Evolutionary conservation across 2,888 invertebrate genomes (phyloP), one percentile per base, ranked within the genome.

Genomic region (Prosapia bicincta): DNA sequence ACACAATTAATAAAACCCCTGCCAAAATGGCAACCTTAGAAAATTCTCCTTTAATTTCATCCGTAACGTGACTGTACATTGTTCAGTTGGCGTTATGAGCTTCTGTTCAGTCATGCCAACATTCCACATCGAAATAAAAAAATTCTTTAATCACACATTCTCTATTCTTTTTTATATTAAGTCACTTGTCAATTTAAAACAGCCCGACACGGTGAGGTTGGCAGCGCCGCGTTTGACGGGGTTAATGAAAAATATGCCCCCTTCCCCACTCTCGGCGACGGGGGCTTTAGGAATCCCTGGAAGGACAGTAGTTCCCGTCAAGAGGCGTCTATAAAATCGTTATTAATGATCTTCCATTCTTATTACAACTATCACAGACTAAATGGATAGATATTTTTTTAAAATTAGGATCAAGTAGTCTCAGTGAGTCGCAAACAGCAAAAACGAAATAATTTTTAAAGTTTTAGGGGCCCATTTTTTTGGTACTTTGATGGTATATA

Each of bases 181-280:
- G 38, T 38, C 38, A 38, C 13, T 38, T 38, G 38, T 38, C 38
- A 38, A 38, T 38, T 38, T 38, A 38, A 38, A 38, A 38, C 38
- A 13, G 38, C 38, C 38, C 38, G 38, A 6, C 28, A 28, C 28
- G 13, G 38, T 38, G 13, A 38, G 38, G 38, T 38, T 38, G 38
- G 38, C 38, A 38, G 38, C 38, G 38, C 38, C 10, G 38, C 13
- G 15, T 9, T 38, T 38, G 38, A 38, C 38, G 38, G 38, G 38
- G 38, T 38, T 38, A 38, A 38, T 38, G 38, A 38, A 38, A 38
- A 38, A 38, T 38, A 15, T 38, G 72, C 28, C 28, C 72, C 72
- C 66, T 54, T 65, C 66, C 26, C 38, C 24, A 32, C 72, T 67
- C 66, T 72, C 67, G 28, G 26, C 54, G 24, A 72, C 72, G 72